Base-by-base conservation (phyloP, 2,888 invertebrate genomes). In the Andrena fulva region DNA sequence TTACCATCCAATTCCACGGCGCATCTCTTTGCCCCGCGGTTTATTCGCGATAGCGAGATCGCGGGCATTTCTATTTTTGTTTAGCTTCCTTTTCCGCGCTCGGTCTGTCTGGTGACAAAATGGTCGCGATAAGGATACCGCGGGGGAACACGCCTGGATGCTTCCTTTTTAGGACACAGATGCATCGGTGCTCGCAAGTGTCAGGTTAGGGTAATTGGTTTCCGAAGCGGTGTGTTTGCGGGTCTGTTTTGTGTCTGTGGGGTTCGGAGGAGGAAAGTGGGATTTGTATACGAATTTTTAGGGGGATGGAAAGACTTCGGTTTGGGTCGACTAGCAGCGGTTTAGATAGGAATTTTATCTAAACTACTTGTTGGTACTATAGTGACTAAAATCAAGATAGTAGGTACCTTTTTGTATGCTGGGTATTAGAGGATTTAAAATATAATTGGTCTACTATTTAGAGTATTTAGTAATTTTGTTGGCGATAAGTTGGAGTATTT, bases 11-110 rank as follows among this genome's bases (percentile, higher is more conserved):
- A 50, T 67, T 56, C 62, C 42, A 20, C 29, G 72, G n/a, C 50
- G 31, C 63, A 63, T 71, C 67, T 52, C 74, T 73, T 76, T 79
- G 74, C 69, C 59, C 52, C 77, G 67, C 29, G 68, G 68, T 73
- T 79, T 73, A 63, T n/a, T 69, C 63, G 54, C 73, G 35, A 71
- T 64, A 56, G 67, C 63, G n/a, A 69, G 56, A 59, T 80, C 70
- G 48, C 31, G 29, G 16, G 27, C 67, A 67, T 64, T 69, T 77
- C 4, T 59, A 48, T 54, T 7, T 52, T 27, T 10, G 4, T n/a
- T 27, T 56, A 52, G 2, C 0, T 50, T 29, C 24, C 7, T 24
- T 31, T n/a, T 8, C 6, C 7, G 1, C 10, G 7, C 42, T 7
- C 20, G 16, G 10, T 16, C 8, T 56, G 24, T 10, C 16, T 2